A percentile compares a stretch with the other conserved stretches of the same genome.
Conservation (phyloP, 2,888 invertebrate species). For the Nasonovia ribisnigri region DNA sequence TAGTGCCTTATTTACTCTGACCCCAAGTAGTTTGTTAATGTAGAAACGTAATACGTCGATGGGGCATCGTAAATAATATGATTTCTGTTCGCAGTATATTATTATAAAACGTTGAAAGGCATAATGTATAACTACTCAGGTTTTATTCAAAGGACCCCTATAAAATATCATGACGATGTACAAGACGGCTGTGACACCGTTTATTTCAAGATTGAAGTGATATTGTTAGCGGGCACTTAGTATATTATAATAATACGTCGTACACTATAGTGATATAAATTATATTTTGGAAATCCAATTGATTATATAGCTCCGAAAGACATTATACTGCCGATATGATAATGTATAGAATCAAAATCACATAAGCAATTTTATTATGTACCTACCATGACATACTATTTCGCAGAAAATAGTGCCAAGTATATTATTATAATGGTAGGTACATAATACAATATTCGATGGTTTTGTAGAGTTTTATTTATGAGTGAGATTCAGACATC, state of each 20-base stretch:
- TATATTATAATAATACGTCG: not conserved
- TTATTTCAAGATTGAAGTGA: not conserved
- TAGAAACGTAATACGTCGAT: not conserved
- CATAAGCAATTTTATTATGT: not conserved
- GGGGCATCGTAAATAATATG: not conserved
- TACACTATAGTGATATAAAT: not conserved
- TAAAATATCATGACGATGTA: not conserved
- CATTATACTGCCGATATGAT: no score
- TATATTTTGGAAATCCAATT: not conserved
- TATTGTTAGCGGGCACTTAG: not conserved
- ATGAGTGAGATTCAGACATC: not conserved
- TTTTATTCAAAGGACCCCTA: not conserved
- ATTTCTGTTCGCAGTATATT: not conserved
- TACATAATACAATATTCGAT: not conserved
- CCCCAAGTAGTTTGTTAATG: not conserved
- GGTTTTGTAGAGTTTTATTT: not conserved
- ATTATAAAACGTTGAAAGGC: not conserved
- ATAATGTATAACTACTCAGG: not conserved
- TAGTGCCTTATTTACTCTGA: not conserved
- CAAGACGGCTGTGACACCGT: not conserved
- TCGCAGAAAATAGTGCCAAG: not conserved
- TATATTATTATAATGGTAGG: not conserved
- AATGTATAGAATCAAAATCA: not conserved
- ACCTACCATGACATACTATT: not conserved
- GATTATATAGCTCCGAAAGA: not conserved